Evolutionary conservation across 1,140 invertebrate species (phyloP), one percentile per base, ranked within the genome.

Genomic region (Drosophila parvula): DNA sequence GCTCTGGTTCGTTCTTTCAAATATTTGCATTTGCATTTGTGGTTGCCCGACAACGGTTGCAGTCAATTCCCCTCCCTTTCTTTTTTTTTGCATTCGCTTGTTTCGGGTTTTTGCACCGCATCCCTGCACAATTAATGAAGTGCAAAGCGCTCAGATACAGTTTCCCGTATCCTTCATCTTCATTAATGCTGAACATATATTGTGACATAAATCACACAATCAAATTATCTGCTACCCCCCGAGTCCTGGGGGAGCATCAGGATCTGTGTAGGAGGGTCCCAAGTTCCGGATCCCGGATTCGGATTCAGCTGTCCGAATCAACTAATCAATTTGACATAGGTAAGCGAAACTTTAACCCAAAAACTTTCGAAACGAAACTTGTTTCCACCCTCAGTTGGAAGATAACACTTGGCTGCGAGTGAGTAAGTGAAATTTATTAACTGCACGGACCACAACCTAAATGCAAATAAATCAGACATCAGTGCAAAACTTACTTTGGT

Each of bases 271-370:
- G 41, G 12, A 43, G 57, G 22, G 40, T 38, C 55, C 61, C 27
- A 3, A 22, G 3, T 22, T 22, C 22, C 22, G 60, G 27, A 40
- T 44, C 48, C 64, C 27, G n/a, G 67, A 55, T 47, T 18, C 32
- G 45, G 68, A 71, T 71, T 60, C 69, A 59, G 48, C 69, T 82
- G 83, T 86, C 75, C 53, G 48, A 58, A 50, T 63, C n/a, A 74
- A 71, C 79, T 88, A 83, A 88, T 88, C 83, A 89, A 88, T 53
- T 89, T 88, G 83, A 88, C 80, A 80, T 76, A 89, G 83, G 83
- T 84, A 50, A 57, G 40, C 65, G 45, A 50, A 86, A 81, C 58
- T 81, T 85, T 64, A 38, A 41, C 69, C 40, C 47, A 58, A 63
- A 78, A 84, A 83, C 79, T 86, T 86, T 83, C 43, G 79, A 68